These are phyloP conservation scores for Cephalopholis sonnerati DNA, from an alignment of 2,113 vertebrate species.

Conservation along the genomic window DNA sequence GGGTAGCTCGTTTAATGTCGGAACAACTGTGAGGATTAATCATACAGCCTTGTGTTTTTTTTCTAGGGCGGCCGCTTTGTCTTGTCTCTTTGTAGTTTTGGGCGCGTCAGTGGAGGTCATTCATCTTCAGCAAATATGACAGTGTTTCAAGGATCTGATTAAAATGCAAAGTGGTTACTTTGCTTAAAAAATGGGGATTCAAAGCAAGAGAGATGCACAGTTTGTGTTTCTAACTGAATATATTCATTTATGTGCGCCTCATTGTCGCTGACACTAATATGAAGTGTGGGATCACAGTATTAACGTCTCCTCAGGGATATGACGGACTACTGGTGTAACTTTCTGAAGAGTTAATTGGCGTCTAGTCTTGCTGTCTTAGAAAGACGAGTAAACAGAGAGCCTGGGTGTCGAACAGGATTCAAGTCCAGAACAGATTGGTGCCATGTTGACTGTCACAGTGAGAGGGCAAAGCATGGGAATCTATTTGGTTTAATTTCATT, in stretches of 20 bases:
- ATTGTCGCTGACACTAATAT: slow-evolving; percentile 31
- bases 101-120: slow-evolving; percentile 18
- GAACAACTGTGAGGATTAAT: slow-evolving; percentile 17
- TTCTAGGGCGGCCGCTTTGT: slow-evolving; percentile 1
- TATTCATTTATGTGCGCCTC: slow-evolving; percentile 17
- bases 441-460: slow-evolving; percentile 76
- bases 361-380: slow-evolving; percentile 35
- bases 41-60: slow-evolving; percentile 19
- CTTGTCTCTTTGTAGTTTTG: slow-evolving; percentile 36
- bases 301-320: slow-evolving; percentile 16
- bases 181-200: slow-evolving; percentile 19
- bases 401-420: slow-evolving; percentile 25
- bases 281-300: slow-evolving; percentile 63
- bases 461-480: slow-evolving; percentile 54
- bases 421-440: slow-evolving; percentile 53
- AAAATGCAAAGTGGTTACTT: slow-evolving; percentile 27
- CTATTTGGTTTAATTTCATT: slow-evolving; percentile 56
- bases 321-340: slow-evolving; percentile 21
- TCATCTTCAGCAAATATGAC: slow-evolving; percentile 22
- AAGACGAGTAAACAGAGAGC: slow-evolving; percentile 50
- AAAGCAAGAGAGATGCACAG: slow-evolving; percentile 13
- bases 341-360: slow-evolving; percentile 51
- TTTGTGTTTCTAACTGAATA: slow-evolving; percentile 23
- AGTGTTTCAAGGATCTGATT: slow-evolving; percentile 33
- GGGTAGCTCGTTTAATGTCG: slow-evolving; percentile 17